A percentile compares a stretch with the other conserved stretches of the same genome.
These are phyloP conservation scores for Hycleus phaleratus DNA, from an alignment of 1,140 invertebrate species.

Conservation along the genomic window DNA sequence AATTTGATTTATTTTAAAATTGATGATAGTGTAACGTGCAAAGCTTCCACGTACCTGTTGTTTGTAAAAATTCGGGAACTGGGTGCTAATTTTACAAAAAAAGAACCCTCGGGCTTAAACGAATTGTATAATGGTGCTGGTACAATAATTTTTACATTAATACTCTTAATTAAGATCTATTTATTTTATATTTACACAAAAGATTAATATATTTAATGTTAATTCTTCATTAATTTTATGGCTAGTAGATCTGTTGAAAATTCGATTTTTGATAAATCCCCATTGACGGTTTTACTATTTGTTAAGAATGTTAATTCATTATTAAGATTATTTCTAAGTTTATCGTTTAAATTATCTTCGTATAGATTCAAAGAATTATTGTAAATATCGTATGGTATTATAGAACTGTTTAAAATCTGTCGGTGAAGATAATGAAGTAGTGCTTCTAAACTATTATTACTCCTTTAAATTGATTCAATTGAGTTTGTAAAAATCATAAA, in stretches of 20 bases:
- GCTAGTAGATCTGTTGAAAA: neutral
- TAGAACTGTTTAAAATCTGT: neutral
- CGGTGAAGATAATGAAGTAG: slow-evolving; percentile 3
- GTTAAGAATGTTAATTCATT: neutral
- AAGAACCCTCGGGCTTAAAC: neutral
- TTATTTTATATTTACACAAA: neutral
- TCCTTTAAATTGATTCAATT: neutral
- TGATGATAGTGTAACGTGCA: slow-evolving; percentile 14
- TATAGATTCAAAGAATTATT: too few relatives aligned
- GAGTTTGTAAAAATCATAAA: neutral
- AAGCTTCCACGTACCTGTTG: slow-evolving; percentile 18
- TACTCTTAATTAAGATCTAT: neutral
- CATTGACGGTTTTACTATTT: neutral
- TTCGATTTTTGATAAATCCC: neutral
- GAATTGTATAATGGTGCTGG: neutral
- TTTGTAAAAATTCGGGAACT: slow-evolving; percentile 10
- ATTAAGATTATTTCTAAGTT: neutral
- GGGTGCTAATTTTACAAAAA: neutral
- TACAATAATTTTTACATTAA: neutral
- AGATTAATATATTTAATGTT: slow-evolving; percentile 8
- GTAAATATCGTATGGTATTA: neutral
- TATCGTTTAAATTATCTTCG: neutral
- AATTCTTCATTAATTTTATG: neutral
- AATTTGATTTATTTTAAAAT: neutral
- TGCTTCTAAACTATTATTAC: neutral